Conservation (phyloP, 2,797 vertebrate genomes). For the Percopsis omiscomaycus region DNA sequence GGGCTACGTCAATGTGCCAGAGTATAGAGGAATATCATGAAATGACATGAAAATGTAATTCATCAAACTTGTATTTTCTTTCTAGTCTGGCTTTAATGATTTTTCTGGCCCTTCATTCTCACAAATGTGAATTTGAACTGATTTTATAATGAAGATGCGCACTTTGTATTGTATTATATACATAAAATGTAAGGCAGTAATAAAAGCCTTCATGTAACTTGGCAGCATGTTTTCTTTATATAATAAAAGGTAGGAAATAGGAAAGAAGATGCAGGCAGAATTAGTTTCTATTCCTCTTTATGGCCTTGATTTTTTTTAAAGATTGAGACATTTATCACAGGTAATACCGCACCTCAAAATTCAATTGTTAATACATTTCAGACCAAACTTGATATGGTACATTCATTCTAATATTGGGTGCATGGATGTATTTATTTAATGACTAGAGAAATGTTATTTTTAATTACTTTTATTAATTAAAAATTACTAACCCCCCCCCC, state of each 20-base stretch:
- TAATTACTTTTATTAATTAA: too few relatives aligned
- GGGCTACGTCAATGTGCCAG: neutral
- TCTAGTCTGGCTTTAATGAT: slow-evolving; percentile 16
- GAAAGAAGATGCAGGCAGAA: neutral
- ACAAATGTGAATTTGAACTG: slow-evolving; percentile 74
- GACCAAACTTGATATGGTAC: too few relatives aligned
- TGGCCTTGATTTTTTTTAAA: too few relatives aligned
- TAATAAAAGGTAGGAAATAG: too few relatives aligned
- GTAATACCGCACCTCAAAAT: too few relatives aligned
- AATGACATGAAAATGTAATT: slow-evolving; percentile 11
- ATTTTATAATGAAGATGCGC: slow-evolving; percentile 71
- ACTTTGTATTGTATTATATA: slow-evolving; percentile 46
- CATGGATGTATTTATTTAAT: too few relatives aligned
- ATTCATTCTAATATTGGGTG: too few relatives aligned
- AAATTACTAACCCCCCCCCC: too few relatives aligned
- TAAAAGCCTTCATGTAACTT: slow-evolving; percentile 52
- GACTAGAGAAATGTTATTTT: too few relatives aligned
- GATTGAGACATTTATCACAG: too few relatives aligned
- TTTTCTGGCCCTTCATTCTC: slow-evolving; percentile 43
- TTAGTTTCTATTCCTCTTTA: neutral
- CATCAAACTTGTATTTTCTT: neutral
- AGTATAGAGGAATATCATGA: slow-evolving; percentile 1
- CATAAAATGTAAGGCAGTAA: slow-evolving; percentile 48
- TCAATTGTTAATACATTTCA: too few relatives aligned
- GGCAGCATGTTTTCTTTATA: neutral